phyloP scores from a whole-genome alignment of 1,140 invertebrate genomes.

The Babylonia areolata region DNA sequence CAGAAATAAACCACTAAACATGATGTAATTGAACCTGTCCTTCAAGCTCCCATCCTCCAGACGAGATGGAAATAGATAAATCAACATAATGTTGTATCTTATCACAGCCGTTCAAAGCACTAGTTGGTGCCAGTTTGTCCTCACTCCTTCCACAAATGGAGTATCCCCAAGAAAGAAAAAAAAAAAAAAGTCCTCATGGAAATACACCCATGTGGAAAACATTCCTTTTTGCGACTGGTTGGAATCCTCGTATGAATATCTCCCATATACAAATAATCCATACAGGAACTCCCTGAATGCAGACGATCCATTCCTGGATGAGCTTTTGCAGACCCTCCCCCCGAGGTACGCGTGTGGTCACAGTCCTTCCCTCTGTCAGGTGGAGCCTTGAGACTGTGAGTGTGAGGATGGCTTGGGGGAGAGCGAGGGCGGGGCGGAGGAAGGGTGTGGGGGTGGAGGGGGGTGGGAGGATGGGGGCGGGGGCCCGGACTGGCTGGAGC shows the following conservation, averaged over 20 bases:
- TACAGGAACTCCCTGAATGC: neutral
- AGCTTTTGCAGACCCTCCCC: conserved; percentile 14
- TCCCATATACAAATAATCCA: conserved; percentile 26
- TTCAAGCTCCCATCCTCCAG: conserved; percentile 12
- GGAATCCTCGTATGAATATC: neutral
- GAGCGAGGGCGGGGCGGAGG: neutral
- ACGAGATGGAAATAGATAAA: neutral
- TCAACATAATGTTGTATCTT: conserved; percentile 22
- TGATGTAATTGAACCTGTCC: conserved; percentile 22
- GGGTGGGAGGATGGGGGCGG: neutral
- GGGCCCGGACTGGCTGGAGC: conserved; percentile 29
- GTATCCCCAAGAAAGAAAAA: neutral
- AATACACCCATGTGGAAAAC: neutral
- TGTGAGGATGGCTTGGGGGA: conserved; percentile 31
- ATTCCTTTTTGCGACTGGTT: neutral
- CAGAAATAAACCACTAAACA: neutral
- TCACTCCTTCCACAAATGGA: conserved; percentile 30
- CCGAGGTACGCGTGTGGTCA: conserved; percentile 35
- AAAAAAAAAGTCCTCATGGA: neutral
- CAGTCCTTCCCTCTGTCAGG: conserved; percentile 19
- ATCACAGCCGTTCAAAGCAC: conserved; percentile 39
- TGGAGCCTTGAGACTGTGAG: conserved; percentile 34
- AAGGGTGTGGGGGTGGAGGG: neutral
- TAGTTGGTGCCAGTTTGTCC: conserved; percentile 38
- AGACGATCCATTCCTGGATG: conserved; percentile 21